Conservation (phyloP, 2,888 invertebrate species). For the Spilarctia lutea region DNA sequence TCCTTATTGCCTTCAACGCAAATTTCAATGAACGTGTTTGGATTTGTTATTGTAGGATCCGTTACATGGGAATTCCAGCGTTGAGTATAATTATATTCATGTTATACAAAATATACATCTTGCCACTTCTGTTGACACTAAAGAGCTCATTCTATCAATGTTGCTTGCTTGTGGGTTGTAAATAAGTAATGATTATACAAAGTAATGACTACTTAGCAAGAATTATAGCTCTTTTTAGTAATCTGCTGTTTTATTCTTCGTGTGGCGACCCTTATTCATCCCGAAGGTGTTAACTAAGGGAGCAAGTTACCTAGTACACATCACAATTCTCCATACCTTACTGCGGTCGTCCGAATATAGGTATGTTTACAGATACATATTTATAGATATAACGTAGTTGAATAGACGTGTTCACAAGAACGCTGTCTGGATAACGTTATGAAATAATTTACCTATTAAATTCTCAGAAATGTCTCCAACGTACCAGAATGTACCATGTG, state of each 20-base stretch:
- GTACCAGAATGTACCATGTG: constrained; percentile 65
- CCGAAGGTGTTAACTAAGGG: too few relatives aligned
- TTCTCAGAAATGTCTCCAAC: constrained; percentile 70
- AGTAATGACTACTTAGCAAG: neutral
- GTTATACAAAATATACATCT: neutral
- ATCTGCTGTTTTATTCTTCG: neutral
- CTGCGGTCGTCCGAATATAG: neutral
- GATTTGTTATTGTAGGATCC: neutral
- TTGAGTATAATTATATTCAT: neutral
- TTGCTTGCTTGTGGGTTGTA: neutral
- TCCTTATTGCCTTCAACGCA: neutral
- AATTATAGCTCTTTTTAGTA: neutral
- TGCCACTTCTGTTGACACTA: neutral
- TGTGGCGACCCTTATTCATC: too few relatives aligned
- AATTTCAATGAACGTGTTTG: neutral
- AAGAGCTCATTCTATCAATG: neutral
- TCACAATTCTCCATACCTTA: neutral
- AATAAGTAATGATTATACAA: neutral
- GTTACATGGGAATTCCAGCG: neutral
- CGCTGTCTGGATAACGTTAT: constrained; percentile 45
- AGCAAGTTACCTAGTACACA: too few relatives aligned
- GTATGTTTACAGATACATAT: neutral
- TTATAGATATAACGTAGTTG: constrained; percentile 14
- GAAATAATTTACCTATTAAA: constrained; percentile 58
- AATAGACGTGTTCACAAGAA: constrained; percentile 26